Evolutionary conservation across 2,113 vertebrate species (phyloP).

Genomic region (Cisticola juncidis): DNA sequence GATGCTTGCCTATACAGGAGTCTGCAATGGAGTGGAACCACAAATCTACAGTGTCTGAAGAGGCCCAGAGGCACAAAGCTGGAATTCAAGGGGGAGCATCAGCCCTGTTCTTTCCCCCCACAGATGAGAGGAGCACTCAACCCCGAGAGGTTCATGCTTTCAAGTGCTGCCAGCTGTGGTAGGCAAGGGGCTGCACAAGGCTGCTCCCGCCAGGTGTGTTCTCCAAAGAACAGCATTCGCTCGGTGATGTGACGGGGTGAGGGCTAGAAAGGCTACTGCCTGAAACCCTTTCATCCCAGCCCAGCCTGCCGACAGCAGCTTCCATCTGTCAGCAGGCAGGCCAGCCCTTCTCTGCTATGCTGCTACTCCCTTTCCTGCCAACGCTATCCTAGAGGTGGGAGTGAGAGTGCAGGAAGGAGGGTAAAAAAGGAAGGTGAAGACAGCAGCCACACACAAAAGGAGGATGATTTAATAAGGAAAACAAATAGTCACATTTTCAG

Average conservation of each 20-base stretch:
- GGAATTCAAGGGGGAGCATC: constrained; percentile 33
- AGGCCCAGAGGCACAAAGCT: constrained; percentile 8
- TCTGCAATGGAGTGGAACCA: background rate
- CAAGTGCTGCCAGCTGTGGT: constrained; percentile 59
- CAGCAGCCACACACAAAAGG: background rate
- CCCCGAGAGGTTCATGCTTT: background rate
- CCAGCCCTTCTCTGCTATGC: constrained; percentile 16
- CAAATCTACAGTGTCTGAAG: background rate
- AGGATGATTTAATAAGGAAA: background rate
- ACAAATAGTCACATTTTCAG: background rate
- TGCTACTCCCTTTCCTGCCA: constrained; percentile 4
- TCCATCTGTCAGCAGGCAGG: constrained; percentile 48
- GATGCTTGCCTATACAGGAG: background rate
- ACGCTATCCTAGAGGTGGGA: background rate
- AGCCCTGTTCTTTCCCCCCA: background rate
- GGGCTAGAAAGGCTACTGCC: background rate
- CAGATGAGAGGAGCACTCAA: constrained; percentile 48
- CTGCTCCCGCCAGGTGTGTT: constrained; percentile 48
- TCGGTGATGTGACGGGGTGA: background rate
- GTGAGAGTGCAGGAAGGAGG: background rate
- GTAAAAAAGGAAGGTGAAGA: constrained; percentile 5
- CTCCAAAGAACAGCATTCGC: background rate
- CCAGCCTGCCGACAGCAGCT: constrained; percentile 41
- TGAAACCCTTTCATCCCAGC: constrained; percentile 63
- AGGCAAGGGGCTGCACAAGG: constrained; percentile 5